Evolutionary conservation across 2,888 invertebrate genomes (phyloP).

Genomic region (Unio pictorum): DNA sequence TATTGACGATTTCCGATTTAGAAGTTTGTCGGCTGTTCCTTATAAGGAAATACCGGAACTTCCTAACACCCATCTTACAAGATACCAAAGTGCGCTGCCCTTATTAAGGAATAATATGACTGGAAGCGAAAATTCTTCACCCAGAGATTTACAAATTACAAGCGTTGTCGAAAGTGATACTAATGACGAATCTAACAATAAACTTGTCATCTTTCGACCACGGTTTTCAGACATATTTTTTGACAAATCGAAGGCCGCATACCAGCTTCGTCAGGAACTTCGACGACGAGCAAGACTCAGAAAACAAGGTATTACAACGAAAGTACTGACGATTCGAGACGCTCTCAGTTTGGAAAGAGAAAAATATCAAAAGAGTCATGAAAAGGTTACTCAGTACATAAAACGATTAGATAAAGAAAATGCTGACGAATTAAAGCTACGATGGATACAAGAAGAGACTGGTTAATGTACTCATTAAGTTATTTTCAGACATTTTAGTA

Average conservation of each 20-base stretch:
- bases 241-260: slow-evolving; percentile 39
- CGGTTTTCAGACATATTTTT: slow-evolving; percentile 32
- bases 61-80: slow-evolving; percentile 7
- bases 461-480: not conserved
- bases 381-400: slow-evolving; percentile 31
- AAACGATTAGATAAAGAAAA: slow-evolving; percentile 28
- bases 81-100: slow-evolving; percentile 31
- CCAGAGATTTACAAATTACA: not conserved
- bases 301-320: slow-evolving; percentile 17
- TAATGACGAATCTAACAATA: no score
- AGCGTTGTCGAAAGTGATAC: no score
- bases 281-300: slow-evolving; percentile 25
- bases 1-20: slow-evolving; percentile 7
- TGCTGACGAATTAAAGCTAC: slow-evolving; percentile 8
- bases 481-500: no score
- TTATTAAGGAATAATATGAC: not conserved
- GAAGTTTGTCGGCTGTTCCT: slow-evolving; percentile 28
- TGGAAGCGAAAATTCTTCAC: not conserved
- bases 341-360: slow-evolving; percentile 26
- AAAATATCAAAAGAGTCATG: slow-evolving; percentile 24
- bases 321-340: slow-evolving; percentile 24
- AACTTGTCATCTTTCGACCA: not conserved
- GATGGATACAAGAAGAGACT: slow-evolving; percentile 25
- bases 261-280: slow-evolving; percentile 32
- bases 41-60: slow-evolving; percentile 17